Evolutionary conservation across 2,888 invertebrate species (phyloP), one percentile per base, ranked within the genome.

Genomic region (Biston stratarius): DNA sequence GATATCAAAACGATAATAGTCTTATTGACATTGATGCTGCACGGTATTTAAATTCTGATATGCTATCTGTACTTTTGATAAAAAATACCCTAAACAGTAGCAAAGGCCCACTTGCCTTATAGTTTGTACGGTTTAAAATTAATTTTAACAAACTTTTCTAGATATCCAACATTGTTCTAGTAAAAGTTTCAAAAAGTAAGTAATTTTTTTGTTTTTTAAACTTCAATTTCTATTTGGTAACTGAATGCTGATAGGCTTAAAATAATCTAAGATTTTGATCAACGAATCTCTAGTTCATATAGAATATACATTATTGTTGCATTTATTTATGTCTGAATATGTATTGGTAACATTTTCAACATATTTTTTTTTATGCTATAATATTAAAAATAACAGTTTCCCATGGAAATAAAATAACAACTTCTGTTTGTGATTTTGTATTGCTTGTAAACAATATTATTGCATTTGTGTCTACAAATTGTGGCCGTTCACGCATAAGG

Each of bases 371-470:
- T 85, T 85, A 77, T 75, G 80, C n/a, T n/a, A 71, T 88, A 86
- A 80, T 83, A 83, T 80, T 81, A 83, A 75, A 77, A 72, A 72
- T 83, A 88, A 88, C 85, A 74, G 77, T 88, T 88, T 88, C 87
- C 86, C 76, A 82, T 83, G 86, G 88, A 87, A 86, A 88, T 83
- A 77, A 82, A 83, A 79, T 75, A 71, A 62, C 15, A 69, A 77
- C 74, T 71, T 75, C 65, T 77, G 68, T 74, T 65, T 70, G 52
- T 75, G 63, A 64, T 61, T 69, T 68, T 61, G 42, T 64, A 77
- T 75, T 68, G 71, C 72, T 69, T 72, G 68, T 65, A 38, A 64
- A 64, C 51, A 48, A 47, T 64, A 45, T 42, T 67, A 58, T 59
- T 53, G 42, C 51, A 38, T 57, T 61, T 45, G 15, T 34, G 34